Percentiles rank a stretch among this genome's conserved stretches.
These are phyloP conservation scores for Hoplodrina blanda DNA, from an alignment of 2,888 invertebrate species.

Conservation along the genomic window DNA sequence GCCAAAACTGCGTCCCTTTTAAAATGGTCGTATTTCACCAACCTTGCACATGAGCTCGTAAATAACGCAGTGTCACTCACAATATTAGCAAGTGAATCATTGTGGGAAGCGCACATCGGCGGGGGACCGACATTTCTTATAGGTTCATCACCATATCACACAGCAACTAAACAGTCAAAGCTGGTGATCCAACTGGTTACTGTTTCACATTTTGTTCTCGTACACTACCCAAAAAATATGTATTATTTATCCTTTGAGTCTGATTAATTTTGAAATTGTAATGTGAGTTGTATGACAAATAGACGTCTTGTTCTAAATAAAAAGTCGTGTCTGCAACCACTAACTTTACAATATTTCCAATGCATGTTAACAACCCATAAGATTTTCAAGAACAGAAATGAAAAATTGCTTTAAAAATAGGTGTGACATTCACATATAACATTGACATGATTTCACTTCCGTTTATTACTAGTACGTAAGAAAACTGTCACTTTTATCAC, in stretches of 20 bases:
- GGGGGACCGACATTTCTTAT: constrained; percentile 14
- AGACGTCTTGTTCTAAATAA: neutral
- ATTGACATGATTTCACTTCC: constrained; percentile 45
- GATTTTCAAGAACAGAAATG: neutral
- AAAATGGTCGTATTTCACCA: constrained; percentile 60
- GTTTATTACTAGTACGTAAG: constrained; percentile 6
- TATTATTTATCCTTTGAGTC: neutral
- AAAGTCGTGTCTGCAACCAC: neutral
- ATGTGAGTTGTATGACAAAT: neutral
- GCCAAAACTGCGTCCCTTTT: constrained; percentile 64
- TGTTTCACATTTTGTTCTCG: too few relatives aligned
- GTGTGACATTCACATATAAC: constrained; percentile 26
- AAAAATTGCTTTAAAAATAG: constrained; percentile 5
- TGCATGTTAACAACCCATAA: constrained; percentile 18
- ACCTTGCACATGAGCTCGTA: constrained; percentile 69
- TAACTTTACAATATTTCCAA: neutral
- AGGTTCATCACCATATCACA: constrained; percentile 14
- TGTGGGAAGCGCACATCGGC: constrained; percentile 18
- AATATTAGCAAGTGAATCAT: constrained; percentile 63
- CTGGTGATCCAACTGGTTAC: neutral
- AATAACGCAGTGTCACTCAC: constrained; percentile 69
- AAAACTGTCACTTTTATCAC: constrained; percentile 22
- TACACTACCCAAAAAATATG: neutral
- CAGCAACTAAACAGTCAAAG: neutral
- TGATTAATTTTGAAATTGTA: neutral